These are phyloP conservation scores for Trachymyrmex cornetzi DNA, from an alignment of 1,140 invertebrate species.

Conservation along the genomic window DNA sequence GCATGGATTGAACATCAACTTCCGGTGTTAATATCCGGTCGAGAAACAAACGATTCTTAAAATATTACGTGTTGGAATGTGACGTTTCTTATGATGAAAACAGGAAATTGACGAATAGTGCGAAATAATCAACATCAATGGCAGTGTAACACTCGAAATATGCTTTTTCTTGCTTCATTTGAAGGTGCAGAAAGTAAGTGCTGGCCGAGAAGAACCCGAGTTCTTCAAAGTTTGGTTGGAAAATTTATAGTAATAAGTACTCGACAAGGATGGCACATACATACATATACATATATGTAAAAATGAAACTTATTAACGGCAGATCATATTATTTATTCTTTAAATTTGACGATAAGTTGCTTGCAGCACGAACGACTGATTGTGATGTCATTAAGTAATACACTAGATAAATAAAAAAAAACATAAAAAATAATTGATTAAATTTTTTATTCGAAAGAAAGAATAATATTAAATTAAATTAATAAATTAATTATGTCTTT, in stretches of 20 bases:
- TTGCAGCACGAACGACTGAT: background rate
- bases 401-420: background rate
- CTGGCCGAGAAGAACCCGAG: background rate
- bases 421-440: background rate
- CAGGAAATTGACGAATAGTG: conserved; percentile 3
- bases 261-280: background rate
- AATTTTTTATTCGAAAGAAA: background rate
- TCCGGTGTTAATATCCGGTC: conserved; percentile 52
- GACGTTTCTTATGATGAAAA: conserved; percentile 4
- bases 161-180: background rate
- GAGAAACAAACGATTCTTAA: conserved; percentile 22
- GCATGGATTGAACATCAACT: conserved; percentile 49
- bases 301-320: background rate
- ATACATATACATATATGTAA: background rate
- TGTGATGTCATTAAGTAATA: background rate
- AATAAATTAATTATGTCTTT: background rate
- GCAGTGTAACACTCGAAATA: conserved; percentile 19
- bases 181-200: background rate
- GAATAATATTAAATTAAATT: background rate
- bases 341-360: background rate
- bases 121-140: conserved; percentile 50
- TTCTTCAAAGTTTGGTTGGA: background rate
- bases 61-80: conserved; percentile 69
- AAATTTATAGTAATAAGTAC: background rate
- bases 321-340: background rate